Evolutionary conservation across 2,888 invertebrate genomes (phyloP), one percentile per base, ranked within the genome.

Genomic region (Notocelia uddmanniana): DNA sequence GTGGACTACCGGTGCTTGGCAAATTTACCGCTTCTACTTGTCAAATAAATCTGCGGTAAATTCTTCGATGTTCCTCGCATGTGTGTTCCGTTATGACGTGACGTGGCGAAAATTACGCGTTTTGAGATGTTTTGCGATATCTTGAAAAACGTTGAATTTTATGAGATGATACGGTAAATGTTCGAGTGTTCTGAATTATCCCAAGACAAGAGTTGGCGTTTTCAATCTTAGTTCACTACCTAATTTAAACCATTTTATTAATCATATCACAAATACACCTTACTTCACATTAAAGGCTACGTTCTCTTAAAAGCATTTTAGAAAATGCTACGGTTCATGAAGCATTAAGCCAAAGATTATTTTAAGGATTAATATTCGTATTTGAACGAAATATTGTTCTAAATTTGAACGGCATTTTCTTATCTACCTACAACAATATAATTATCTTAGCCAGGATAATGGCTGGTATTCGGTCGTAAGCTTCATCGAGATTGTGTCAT

Each of bases 401-500:
- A 41, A 57, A 15, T 69, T n/a, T 57, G 15, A 45, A 69, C 45
- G 37, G 50, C 11, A 19, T 48, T 63, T 63, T 41, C 23, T 57
- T 69, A 48, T 57, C 37, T 57, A 48, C 63, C 37, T 57, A 69
- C 48, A 57, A 70, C 26, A 70, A 58, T 58, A 57, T 66, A 66
- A 66, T 62, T 79, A 69, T 73, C 71, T 77, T 77, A 74, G 78
- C 78, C 79, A 77, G 72, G 75, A 75, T 80, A 79, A 80, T 77
- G 68, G 74, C 73, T 77, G 82, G 79, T 79, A 80, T 71, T 66
- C 45, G 74, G 76, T 74, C 76, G 76, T 76, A 75, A 74, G 78
- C 73, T 74, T 77, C 75, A 78, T 78, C 76, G 63, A 70, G 75
- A 81, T 77, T 74, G 74, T 74, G 73, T 63, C 72, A 69, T 74